Percentiles rank a stretch among this genome's conserved stretches.
Evolutionary conservation across 2,797 vertebrate species (phyloP).

Genomic region (Takifugu ocellatus): DNA sequence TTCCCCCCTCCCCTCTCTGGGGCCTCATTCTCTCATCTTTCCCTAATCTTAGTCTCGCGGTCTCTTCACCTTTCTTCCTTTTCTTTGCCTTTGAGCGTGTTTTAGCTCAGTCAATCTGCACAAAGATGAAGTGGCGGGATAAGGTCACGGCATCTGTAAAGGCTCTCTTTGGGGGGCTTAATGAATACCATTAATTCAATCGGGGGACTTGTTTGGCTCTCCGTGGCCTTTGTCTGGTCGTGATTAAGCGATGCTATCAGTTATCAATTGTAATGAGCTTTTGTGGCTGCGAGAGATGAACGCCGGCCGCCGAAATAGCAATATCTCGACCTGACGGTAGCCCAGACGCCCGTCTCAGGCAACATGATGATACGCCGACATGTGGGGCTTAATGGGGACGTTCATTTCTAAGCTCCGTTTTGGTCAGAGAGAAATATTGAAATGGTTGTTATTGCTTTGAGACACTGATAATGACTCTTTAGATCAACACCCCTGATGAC

Average conservation of each 20-base stretch:
- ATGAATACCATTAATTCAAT: conserved; percentile 79
- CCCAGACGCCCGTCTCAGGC: conserved; percentile 47
- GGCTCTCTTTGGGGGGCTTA: conserved; percentile 65
- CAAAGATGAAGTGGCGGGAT: conserved; percentile 68
- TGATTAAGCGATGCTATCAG: conserved; percentile 75
- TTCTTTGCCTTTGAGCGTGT: conserved; percentile 24
- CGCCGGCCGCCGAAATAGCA: conserved; percentile 57
- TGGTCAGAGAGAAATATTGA: conserved; percentile 17
- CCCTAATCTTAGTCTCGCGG: conserved; percentile 37
- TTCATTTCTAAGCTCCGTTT: conserved; percentile 11
- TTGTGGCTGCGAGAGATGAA: conserved; percentile 50
- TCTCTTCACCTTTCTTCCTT: conserved; percentile 5
- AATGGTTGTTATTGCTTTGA: conserved; percentile 12
- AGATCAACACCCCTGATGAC: not conserved
- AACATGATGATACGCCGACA: conserved; percentile 25
- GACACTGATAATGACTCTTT: conserved; percentile 6
- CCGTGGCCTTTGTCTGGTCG: conserved; percentile 71
- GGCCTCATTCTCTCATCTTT: conserved; percentile 34
- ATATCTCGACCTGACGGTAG: conserved; percentile 49
- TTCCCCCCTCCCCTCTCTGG: conserved; percentile 11
- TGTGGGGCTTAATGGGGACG: conserved; percentile 10
- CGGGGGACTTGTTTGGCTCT: conserved; percentile 64
- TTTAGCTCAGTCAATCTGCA: conserved; percentile 56
- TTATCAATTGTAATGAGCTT: conserved; percentile 77
- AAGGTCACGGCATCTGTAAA: conserved; percentile 69